Evolutionary conservation across 2,113 vertebrate genomes (phyloP).

Genomic region (Loxodonta africana): DNA sequence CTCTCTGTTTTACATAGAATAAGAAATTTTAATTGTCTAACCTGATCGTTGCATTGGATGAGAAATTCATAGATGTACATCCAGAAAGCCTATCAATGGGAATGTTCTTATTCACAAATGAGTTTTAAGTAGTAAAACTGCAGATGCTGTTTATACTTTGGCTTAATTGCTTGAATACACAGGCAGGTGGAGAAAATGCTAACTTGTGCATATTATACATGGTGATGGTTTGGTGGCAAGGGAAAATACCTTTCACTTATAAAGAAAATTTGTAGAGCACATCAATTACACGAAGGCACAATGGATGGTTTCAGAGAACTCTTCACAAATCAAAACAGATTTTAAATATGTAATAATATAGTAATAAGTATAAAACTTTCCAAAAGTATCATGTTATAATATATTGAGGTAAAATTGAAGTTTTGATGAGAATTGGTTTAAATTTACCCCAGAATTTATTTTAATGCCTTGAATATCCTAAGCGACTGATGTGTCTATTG

Average conservation of each 20-base stretch:
- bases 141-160: conserved; percentile 1
- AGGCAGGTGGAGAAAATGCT: conserved; percentile 44
- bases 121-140: conserved; percentile 32
- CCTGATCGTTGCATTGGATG: conserved; percentile 89
- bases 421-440: conserved; percentile 38
- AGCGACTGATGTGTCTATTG: not conserved
- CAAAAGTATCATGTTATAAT: not conserved
- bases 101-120: conserved; percentile 51
- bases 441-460: not conserved
- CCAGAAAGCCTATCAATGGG: conserved; percentile 74
- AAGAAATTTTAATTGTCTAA: conserved; percentile 92
- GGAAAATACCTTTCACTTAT: not conserved
- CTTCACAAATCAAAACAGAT: not conserved
- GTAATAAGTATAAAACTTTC: not conserved
- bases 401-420: not conserved
- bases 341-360: not conserved
- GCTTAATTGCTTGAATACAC: conserved; percentile 15
- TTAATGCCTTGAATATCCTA: conserved; percentile 9
- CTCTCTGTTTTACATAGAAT: conserved; percentile 89
- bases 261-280: not conserved
- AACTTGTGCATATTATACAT: not conserved
- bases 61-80: conserved; percentile 4
- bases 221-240: not conserved
- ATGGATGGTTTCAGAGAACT: not conserved
- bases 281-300: conserved; percentile 19